These are phyloP conservation scores for Saccostrea glomerata DNA, from an alignment of 1,140 invertebrate species.

Conservation along the genomic window DNA sequence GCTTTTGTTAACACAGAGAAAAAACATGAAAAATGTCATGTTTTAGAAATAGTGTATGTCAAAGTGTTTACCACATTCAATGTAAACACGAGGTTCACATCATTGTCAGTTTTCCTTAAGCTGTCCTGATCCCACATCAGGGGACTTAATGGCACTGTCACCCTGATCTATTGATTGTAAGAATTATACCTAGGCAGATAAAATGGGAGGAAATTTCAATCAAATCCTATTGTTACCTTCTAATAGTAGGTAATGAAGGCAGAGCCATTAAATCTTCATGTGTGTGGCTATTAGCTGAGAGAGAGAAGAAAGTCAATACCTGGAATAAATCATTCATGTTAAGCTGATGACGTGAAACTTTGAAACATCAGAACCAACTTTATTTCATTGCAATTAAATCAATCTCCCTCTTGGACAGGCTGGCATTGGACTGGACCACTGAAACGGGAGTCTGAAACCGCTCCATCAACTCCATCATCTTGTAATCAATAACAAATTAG, in stretches of 20 bases:
- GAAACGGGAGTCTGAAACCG: not conserved
- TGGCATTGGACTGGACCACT: not conserved
- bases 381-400: not conserved
- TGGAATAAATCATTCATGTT: slow-evolving; percentile 25
- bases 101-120: slow-evolving; percentile 12
- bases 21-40: not conserved
- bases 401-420: not conserved
- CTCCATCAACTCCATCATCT: slow-evolving; percentile 21
- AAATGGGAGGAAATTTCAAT: slow-evolving; percentile 19
- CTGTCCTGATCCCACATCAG: not conserved
- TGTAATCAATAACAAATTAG: slow-evolving; percentile 34
- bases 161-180: not conserved
- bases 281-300: not conserved
- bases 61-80: not conserved
- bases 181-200: not conserved
- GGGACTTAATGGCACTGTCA: not conserved
- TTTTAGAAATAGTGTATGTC: not conserved
- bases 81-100: not conserved
- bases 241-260: slow-evolving; percentile 22
- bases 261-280: slow-evolving; percentile 34
- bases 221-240: slow-evolving; percentile 28
- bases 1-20: not conserved
- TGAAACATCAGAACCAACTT: slow-evolving; percentile 34
- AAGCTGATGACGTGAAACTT: slow-evolving; percentile 1
- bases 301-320: slow-evolving; percentile 16